Conservation (phyloP, 2,888 invertebrate species). For the Caenorhabditis zanzibari region DNA sequence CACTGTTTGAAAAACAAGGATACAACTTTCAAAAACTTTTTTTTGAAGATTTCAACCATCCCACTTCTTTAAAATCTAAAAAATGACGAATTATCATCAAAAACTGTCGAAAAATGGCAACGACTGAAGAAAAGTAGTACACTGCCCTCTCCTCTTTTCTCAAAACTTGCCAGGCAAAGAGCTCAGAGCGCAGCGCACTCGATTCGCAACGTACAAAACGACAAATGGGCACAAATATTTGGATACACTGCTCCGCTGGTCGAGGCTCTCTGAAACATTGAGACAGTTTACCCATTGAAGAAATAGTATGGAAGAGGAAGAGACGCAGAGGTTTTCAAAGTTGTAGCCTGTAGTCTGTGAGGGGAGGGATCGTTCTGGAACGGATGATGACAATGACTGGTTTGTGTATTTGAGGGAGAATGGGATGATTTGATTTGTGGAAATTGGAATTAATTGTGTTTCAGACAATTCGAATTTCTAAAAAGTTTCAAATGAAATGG, state of each 20-base stretch:
- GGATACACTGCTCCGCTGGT: conserved; percentile 62
- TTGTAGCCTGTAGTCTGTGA: conserved; percentile 38
- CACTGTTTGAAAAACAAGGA: too few species aligned
- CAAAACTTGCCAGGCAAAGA: conserved; percentile 52
- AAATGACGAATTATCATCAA: conserved; percentile 1
- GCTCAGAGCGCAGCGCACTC: conserved; percentile 39
- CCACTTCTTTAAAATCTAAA: background rate
- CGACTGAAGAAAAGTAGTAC: conserved; percentile 40
- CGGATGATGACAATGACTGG: background rate
- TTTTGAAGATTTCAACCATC: background rate
- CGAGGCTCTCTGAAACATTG: conserved; percentile 34
- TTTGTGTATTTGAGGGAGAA: background rate
- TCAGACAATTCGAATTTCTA: too few species aligned
- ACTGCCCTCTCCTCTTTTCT: background rate
- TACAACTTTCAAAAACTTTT: too few species aligned
- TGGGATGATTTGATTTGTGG: too few species aligned
- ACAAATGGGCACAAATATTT: conserved; percentile 67
- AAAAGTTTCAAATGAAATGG: too few species aligned
- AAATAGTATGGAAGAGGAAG: background rate
- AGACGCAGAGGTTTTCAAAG: conserved; percentile 1
- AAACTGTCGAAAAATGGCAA: background rate
- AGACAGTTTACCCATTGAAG: conserved; percentile 44
- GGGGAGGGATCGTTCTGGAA: conserved; percentile 16
- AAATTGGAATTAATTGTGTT: too few species aligned
- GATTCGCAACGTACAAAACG: conserved; percentile 31